Base-by-base conservation (phyloP, 2,797 vertebrate species). In the Percopsis omiscomaycus region DNA sequence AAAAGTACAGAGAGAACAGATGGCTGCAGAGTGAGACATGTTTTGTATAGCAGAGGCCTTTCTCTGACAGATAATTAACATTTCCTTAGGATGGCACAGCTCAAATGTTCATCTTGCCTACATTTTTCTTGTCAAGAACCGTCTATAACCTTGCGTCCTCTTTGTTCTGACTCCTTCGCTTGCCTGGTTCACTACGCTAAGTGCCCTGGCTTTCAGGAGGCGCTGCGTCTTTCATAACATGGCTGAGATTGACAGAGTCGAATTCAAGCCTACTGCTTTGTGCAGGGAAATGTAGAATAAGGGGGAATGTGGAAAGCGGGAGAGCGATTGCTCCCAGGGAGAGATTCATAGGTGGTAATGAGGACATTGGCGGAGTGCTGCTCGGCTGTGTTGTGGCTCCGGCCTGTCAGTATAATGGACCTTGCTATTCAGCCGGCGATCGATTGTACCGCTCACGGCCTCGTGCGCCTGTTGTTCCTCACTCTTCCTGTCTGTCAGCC, bases 371-470 rank as follows among this genome's bases (percentile, higher is more conserved):
- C 66, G 74, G 78, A 82, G 81, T 71, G 77, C 75, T 68, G 75
- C 86, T 85, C 67, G 54, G 72, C 57, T 6, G 73, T 82, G 86
- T 79, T 79, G 84, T 78, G 77, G 80, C 85, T 84, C 74, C 1
- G 61, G 66, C 79, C 78, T 83, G 86, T 91, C 86, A 86, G 79
- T 74, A 73, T 90, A 90, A 90, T 82, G 78, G 86, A 89, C 82
- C 83, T 78, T 32, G 64, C 80, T 64, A 86, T 88, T 90, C 84
- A 83, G 85, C 75, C 73, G 76, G 71, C 75, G 75, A 90, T 91
- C 83, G 82, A 89, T 89, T 78, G 76, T 61, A 51, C 71, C 28
- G 71, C 75, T 83, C 80, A 68, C 79, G 54, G 76, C 85, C 84
- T 71, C 73, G 66, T 77, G 64, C 52, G 75, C 80, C 76, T 81